phyloP scores from a whole-genome alignment of 1,140 invertebrate species.

The Helicoverpa zea region DNA sequence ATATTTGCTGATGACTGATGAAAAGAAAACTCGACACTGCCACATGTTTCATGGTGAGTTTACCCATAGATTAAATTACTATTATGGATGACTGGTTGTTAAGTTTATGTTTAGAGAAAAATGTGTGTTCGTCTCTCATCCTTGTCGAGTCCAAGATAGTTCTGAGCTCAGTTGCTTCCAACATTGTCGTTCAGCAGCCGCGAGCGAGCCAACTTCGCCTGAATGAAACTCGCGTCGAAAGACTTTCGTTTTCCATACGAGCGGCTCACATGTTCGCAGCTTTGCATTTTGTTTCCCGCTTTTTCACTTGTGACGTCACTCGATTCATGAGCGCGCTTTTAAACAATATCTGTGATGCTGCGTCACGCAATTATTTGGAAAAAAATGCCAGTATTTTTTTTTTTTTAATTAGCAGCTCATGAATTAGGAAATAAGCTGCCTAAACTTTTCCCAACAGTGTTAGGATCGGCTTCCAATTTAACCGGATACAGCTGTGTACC shows the following conservation, averaged over 20 bases:
- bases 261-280: conserved; percentile 76
- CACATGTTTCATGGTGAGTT: no score
- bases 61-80: no score
- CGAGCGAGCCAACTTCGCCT: conserved; percentile 74
- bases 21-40: no score
- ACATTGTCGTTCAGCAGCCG: conserved; percentile 55
- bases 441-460: no score
- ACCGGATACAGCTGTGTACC: no score
- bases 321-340: conserved; percentile 64
- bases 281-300: conserved; percentile 83
- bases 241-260: conserved; percentile 86
- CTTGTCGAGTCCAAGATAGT: conserved; percentile 24
- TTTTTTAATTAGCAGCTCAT: no score
- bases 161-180: conserved; percentile 50
- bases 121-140: neutral
- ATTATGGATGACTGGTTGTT: no score
- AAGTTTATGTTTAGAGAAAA: neutral
- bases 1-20: no score
- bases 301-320: conserved; percentile 82
- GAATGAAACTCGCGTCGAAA: conserved; percentile 81
- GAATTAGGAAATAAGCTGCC: neutral
- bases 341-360: conserved; percentile 27
- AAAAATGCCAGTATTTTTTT: no score
- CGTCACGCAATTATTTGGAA: neutral
- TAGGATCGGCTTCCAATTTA: no score